Conservation (phyloP, 2,113 vertebrate species). For the Upupa epops region DNA sequence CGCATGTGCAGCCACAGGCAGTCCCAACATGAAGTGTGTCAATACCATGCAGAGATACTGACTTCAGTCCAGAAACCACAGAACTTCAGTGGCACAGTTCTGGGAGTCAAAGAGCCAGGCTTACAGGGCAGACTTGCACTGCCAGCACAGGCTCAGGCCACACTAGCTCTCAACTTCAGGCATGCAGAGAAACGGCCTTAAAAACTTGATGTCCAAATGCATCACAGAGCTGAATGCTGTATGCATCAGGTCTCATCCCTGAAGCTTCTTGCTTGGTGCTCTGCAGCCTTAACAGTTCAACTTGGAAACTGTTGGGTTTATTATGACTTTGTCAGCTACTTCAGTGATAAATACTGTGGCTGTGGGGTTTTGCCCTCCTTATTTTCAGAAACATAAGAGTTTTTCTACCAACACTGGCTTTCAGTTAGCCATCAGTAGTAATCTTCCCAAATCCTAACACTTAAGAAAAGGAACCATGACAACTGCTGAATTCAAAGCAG, state of each 20-base stretch:
- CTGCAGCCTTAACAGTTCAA: not conserved
- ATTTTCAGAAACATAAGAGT: not conserved
- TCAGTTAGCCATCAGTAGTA: not conserved
- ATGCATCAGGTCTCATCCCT: not conserved
- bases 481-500: not conserved
- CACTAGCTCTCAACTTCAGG: not conserved
- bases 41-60: not conserved
- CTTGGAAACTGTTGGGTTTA: not conserved
- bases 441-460: not conserved
- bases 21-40: fast-evolving
- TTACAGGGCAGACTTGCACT: not conserved
- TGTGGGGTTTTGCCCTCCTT: not conserved
- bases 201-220: not conserved
- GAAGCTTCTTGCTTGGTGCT: fast-evolving
- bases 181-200: not conserved
- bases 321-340: not conserved
- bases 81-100: not conserved
- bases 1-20: not conserved
- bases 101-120: not conserved
- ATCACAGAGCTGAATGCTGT: not conserved
- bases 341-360: not conserved
- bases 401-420: not conserved
- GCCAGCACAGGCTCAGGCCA: not conserved
- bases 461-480: not conserved
- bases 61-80: not conserved